Base-by-base conservation (phyloP, 2,888 invertebrate species). In the Ptycholaimellus sp. region DNA sequence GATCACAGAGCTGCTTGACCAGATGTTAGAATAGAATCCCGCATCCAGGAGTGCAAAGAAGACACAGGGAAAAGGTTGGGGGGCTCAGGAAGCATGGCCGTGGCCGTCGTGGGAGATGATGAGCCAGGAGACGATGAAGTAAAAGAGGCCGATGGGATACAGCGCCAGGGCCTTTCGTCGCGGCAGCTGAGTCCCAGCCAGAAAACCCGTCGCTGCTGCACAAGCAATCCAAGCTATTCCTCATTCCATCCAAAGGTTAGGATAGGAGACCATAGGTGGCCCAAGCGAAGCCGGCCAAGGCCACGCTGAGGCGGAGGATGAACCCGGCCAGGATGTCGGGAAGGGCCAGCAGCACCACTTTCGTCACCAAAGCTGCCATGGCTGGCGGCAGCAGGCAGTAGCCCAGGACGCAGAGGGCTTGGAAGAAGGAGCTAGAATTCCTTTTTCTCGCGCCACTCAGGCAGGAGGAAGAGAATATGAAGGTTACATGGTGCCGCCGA, bases 321-420 rank as follows among this genome's bases (percentile, higher is more conserved):
- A 87, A 85, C 14, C 79, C 64, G 43, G 72, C 64, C 39, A 68
- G 67, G 30, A 72, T 73, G 57, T 76, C 76, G 16, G 43, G 41
- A 2, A 50, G 62, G n/a, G 68, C 63, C 48, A 81, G 59, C 39
- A 83, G 66, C 49, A 90, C 73, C 37, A 85, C 62, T 48, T 78
- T 69, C 58, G 87, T 87, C 3, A 78, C 55, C 40, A 87, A 70
- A 43, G 90, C 68, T 47, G 90, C 70, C 38, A 83, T 63, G 25
- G 81, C 74, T 38, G 83, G 74, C 1, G 93, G 90, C 43, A 87
- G 70, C 46, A 96, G 68, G 58, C 93, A 96, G 65, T 96, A 96
- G 31, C 96, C 96, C 49, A 96, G 66, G 28, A 96, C 90, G 61
- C 96, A 96, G 11, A 96, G 78, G 44, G 85, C 83, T 67, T 96